Evolutionary conservation across 2,797 vertebrate genomes (phyloP).

Genomic region (Bovichtus diacanthus): DNA sequence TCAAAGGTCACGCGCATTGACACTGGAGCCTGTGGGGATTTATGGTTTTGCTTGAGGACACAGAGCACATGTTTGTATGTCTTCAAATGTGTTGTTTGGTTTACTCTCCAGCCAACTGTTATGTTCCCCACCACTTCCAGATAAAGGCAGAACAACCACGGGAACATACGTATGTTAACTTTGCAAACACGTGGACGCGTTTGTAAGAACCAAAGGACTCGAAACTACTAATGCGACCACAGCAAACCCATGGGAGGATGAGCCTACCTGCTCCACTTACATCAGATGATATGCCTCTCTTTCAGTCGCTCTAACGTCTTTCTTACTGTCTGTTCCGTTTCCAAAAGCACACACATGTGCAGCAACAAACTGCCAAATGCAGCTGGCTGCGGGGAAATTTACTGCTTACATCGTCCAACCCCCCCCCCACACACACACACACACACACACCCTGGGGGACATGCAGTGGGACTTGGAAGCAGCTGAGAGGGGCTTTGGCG

Average conservation of each 20-base stretch:
- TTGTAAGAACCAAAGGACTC: conserved; percentile 27
- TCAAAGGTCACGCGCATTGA: conserved; percentile 29
- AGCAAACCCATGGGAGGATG: conserved; percentile 16
- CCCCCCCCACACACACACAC: conserved; percentile 2
- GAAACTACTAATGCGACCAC: conserved; percentile 21
- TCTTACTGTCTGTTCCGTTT: conserved; percentile 29
- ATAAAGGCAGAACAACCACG: background rate
- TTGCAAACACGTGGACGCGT: conserved; percentile 12
- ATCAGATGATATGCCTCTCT: background rate
- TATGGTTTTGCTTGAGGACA: background rate
- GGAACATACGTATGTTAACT: background rate
- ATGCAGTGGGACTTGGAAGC: conserved; percentile 66
- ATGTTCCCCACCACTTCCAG: too few relatives aligned
- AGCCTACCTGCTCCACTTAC: conserved; percentile 31
- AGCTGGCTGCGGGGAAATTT: conserved; percentile 59
- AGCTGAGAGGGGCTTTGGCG: conserved; percentile 59
- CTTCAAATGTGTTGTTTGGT: too few relatives aligned
- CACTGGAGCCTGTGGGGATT: background rate
- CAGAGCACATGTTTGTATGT: conserved; percentile 7
- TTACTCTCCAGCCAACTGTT: too few relatives aligned
- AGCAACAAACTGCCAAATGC: conserved; percentile 48
- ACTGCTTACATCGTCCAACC: conserved; percentile 31
- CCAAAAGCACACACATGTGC: conserved; percentile 27
- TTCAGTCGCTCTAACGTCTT: background rate
- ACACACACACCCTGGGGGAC: conserved; percentile 41